Percentiles rank a stretch among this genome's conserved stretches.
phyloP scores from a whole-genome alignment of 2,113 vertebrate species.

The Cardinalis cardinalis region DNA sequence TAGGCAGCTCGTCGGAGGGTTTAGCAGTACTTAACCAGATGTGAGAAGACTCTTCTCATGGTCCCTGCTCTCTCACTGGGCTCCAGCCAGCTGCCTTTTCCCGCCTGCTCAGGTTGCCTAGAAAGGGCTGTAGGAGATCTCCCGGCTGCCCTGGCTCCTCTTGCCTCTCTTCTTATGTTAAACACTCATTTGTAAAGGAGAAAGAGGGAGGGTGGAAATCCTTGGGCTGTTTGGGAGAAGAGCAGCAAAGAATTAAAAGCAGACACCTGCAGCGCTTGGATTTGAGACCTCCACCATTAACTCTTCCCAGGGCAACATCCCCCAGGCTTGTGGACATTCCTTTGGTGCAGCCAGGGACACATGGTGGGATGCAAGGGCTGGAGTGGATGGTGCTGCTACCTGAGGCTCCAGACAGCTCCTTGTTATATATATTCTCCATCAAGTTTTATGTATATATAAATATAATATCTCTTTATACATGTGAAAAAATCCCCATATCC shows the following conservation, averaged over 20 bases:
- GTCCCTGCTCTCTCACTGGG: slow-evolving; percentile 64
- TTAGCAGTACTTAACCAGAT: slow-evolving; percentile 92
- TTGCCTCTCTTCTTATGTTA: slow-evolving; percentile 67
- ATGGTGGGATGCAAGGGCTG: neutral
- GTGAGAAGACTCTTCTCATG: slow-evolving; percentile 85
- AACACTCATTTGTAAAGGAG: slow-evolving; percentile 65
- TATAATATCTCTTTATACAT: neutral
- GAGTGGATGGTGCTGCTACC: neutral
- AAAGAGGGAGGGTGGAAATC: slow-evolving; percentile 37
- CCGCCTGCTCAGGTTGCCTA: slow-evolving; percentile 55
- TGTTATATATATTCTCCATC: neutral
- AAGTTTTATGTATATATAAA: neutral
- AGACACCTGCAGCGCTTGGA: neutral
- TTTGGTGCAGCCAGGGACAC: neutral
- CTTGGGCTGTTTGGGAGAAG: slow-evolving; percentile 13
- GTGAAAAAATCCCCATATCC: neutral
- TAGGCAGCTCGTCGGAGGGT: slow-evolving; percentile 79
- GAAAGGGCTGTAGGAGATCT: slow-evolving; percentile 49
- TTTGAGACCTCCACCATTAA: slow-evolving; percentile 32
- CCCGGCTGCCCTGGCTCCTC: slow-evolving; percentile 10
- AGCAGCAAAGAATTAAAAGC: slow-evolving; percentile 38
- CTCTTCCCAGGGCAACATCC: slow-evolving; percentile 13
- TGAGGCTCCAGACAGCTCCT: neutral
- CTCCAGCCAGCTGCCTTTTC: slow-evolving; percentile 68
- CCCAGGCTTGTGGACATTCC: neutral